Evolutionary conservation across 2,888 invertebrate genomes (phyloP).

Genomic region (Neoitamus cyanurus): DNA sequence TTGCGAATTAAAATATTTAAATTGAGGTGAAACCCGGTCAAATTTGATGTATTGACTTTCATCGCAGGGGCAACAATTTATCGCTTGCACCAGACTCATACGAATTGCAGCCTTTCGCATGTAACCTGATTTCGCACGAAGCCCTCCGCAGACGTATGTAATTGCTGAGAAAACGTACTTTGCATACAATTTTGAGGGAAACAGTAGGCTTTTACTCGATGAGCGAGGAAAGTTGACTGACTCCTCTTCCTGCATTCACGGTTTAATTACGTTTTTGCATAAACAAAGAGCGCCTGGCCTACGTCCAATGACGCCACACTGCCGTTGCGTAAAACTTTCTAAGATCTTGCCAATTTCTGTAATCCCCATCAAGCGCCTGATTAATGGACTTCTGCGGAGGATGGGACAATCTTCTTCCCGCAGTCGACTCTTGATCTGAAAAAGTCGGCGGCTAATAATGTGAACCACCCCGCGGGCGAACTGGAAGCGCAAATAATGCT

Average conservation of each 20-base stretch:
- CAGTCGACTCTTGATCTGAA: background rate
- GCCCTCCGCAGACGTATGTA: background rate
- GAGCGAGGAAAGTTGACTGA: background rate
- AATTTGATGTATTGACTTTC: background rate
- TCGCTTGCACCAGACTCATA: background rate
- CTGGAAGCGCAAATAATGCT: background rate
- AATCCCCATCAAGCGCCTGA: background rate
- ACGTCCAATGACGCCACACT: background rate
- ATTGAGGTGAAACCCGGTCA: background rate
- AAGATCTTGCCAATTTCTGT: background rate
- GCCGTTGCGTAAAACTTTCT: background rate
- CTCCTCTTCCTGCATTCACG: background rate
- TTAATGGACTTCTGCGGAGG: background rate
- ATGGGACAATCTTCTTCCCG: background rate
- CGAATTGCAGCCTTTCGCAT: background rate
- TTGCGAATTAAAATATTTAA: background rate
- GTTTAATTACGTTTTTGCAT: background rate
- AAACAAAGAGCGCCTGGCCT: background rate
- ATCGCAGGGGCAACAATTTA: background rate
- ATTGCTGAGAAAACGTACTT: background rate
- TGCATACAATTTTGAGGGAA: background rate
- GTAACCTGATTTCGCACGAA: background rate
- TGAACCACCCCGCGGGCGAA: background rate
- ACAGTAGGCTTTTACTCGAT: background rate
- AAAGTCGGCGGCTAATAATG: background rate